A percentile compares a stretch with the other conserved stretches of the same genome.
These are phyloP conservation scores for Microtus oregoni DNA, from an alignment of 2,113 vertebrate species.

Conservation along the genomic window DNA sequence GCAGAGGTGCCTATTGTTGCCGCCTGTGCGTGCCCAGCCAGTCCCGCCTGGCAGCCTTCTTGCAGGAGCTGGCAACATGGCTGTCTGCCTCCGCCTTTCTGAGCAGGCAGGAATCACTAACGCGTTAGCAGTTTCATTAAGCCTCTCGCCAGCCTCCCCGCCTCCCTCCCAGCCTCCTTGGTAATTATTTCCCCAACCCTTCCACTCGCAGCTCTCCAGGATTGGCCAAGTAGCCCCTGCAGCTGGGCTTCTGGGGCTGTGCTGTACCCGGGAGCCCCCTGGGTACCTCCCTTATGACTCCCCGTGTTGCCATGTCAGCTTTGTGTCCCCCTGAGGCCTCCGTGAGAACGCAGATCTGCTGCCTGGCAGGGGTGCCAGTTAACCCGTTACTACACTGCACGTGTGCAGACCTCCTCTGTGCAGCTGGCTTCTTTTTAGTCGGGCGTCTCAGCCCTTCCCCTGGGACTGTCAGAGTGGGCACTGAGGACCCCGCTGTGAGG, in stretches of 20 bases:
- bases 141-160: constrained; percentile 75
- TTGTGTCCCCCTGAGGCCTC: constrained; percentile 83
- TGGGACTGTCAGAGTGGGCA: neutral
- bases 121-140: constrained; percentile 82
- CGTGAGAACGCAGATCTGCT: constrained; percentile 78
- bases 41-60: constrained; percentile 78
- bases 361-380: constrained; percentile 74
- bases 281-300: constrained; percentile 48
- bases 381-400: constrained; percentile 62
- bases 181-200: constrained; percentile 83
- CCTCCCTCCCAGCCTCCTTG: constrained; percentile 78
- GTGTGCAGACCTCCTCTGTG: neutral
- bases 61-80: constrained; percentile 81
- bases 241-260: constrained; percentile 57
- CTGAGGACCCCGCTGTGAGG: neutral
- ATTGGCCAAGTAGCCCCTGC: constrained; percentile 61
- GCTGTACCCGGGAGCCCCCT: constrained; percentile 36
- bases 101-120: constrained; percentile 81
- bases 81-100: constrained; percentile 81
- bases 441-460: neutral
- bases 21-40: constrained; percentile 69
- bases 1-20: constrained; percentile 79
- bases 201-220: constrained; percentile 56
- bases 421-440: neutral
- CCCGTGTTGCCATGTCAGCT: constrained; percentile 66